Evolutionary conservation across 2,797 vertebrate genomes (phyloP), one percentile per base, ranked within the genome.

Genomic region (Scolopax rusticola): DNA sequence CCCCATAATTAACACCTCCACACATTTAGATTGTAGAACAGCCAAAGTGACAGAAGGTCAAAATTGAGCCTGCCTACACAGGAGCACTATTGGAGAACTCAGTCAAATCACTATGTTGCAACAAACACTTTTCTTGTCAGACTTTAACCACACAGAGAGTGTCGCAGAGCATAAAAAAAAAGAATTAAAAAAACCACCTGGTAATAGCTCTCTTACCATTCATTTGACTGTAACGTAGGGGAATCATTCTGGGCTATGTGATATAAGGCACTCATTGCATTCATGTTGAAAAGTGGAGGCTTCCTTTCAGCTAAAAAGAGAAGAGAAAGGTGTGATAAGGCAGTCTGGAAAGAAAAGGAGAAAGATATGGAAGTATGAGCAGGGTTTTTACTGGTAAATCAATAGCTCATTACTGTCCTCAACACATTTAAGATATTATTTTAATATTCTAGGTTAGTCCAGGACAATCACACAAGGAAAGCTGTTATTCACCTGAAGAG

Each of bases 211-310:
- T 97, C 99, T 99, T 98, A 99, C 99, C 99, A 99, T 97, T 99
- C 99, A 94, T 97, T 99, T 90, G 99, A 99, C 98, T 99, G 99
- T 97, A 99, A 98, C 30, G 98, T 98, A 87, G 99, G 99, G 93
- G 99, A 99, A 97, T 99, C 99, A 24, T 99, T 99, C 98, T 99
- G 99, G 98, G 99, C 99, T 97, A 99, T 99, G 98, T 99, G 99
- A 98, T 99, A 99, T 98, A 99, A 99, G 99, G 99, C 99, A 99
- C 99, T 99, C 99, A 99, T 99, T 95, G 99, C 99, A 65, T 99
- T 99, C 99, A 99, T 99, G 98, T 99, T 99, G 98, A 99, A 99
- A 96, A 99, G 98, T 12, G 99, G 99, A 89, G 99, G 99, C 97
- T 99, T 99, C 96, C 99, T 99, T 97, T 99, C 99, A 95, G 99